phyloP scores from a whole-genome alignment of 2,113 vertebrate species.

The Strigops habroptila region DNA sequence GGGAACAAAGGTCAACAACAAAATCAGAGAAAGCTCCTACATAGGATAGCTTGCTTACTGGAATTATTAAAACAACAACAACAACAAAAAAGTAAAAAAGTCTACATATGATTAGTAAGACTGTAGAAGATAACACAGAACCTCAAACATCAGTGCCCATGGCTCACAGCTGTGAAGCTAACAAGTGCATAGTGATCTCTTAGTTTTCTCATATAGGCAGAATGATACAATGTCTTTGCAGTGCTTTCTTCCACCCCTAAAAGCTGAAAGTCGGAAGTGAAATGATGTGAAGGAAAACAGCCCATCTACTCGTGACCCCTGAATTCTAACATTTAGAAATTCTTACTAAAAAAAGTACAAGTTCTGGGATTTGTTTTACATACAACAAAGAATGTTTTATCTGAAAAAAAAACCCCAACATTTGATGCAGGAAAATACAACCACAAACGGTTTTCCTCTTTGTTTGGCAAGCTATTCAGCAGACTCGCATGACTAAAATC shows the following conservation, averaged over 20 bases:
- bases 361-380: neutral
- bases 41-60: neutral
- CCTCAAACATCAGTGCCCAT: neutral
- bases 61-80: neutral
- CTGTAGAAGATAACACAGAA: neutral
- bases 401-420: neutral
- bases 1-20: neutral
- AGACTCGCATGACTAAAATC: neutral
- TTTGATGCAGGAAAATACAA: neutral
- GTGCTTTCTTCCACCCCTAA: neutral
- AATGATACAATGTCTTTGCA: neutral
- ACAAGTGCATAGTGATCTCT: neutral
- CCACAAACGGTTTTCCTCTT: neutral
- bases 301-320: neutral
- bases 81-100: neutral
- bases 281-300: neutral
- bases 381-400: neutral
- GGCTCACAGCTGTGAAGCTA: neutral
- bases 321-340: neutral
- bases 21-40: neutral
- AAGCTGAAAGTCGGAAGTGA: neutral
- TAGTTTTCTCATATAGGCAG: neutral
- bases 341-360: neutral
- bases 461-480: neutral
- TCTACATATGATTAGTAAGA: neutral